phyloP scores from a whole-genome alignment of 30 jellyfish, hydroid and myxozoan genomes.

The Turritopsis rubra region DNA sequence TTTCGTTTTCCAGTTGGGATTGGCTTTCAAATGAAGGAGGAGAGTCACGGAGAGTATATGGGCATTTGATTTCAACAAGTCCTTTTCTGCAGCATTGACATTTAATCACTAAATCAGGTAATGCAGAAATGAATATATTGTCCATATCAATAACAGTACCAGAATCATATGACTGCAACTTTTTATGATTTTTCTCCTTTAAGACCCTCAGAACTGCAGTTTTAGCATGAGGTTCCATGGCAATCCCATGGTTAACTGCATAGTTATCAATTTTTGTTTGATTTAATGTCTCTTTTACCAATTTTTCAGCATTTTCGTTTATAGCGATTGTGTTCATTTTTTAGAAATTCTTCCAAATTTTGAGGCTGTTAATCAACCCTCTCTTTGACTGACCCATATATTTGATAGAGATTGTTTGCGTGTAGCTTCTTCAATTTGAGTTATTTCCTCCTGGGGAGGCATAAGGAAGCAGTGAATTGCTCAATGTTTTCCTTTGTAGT shows the following conservation, averaged over 20 bases:
- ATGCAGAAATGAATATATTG: background rate
- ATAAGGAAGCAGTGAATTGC: background rate
- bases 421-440: background rate
- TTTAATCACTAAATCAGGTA: background rate
- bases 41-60: background rate
- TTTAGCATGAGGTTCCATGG: background rate
- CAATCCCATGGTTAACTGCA: slow-evolving; percentile 4
- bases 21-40: background rate
- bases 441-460: no score
- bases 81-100: slow-evolving; percentile 17
- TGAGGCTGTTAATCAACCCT: slow-evolving; percentile 5
- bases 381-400: background rate
- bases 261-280: background rate
- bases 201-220: background rate
- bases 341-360: background rate
- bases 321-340: background rate
- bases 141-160: background rate
- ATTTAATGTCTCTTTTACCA: background rate
- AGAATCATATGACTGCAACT: background rate
- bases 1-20: background rate
- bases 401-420: background rate
- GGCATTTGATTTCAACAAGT: slow-evolving; percentile 10
- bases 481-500: background rate
- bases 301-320: background rate
- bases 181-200: background rate